Evolutionary conservation across 2,113 vertebrate species (phyloP), one percentile per base, ranked within the genome.

Genomic region (Nettapus auritus): DNA sequence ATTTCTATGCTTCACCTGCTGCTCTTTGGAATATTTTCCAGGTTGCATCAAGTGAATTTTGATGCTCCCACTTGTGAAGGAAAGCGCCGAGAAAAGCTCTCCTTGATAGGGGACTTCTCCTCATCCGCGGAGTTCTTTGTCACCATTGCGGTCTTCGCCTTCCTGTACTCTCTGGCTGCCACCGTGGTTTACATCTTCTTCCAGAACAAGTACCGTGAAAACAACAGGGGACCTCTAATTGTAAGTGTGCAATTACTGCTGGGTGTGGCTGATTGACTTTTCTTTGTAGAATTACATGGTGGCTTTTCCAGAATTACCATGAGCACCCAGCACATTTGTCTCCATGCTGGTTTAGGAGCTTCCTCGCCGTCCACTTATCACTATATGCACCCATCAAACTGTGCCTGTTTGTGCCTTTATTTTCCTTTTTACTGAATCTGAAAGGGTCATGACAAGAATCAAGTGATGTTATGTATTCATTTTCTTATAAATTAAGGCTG

Each of bases 81-180:
- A 55, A 99, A 98, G 92, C 98, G 90, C 48, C 98, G 95, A 86
- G 99, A 99, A 96, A 98, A 95, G 3, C 98, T 99, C 36, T 98
- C 98, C 64, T 98, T 99, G 96, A 97, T 97, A 40, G 99, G 99
- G 9, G 99, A 99, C 97, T 99, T 98, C 96, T 99, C 99, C 3
- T 99, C 99, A n/a, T 99, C 99, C 0, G 99, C 99, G 0, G 99
- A 99, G 96, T 99, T 99, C 98, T 99, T 99, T 1, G 99, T 99
- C 97, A 99, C 99, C 23, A 98, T 99, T 2, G 99, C 99, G 0
- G 99, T 99, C 96, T 99, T 99, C 3, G 98, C 99, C 90, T 99
- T 99, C 97, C 98, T 99, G 82, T 99, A 99, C 97, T 99, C 99
- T 0, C 97, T 99, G 96, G 96, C 98, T 20, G 99, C 99, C 94